These are phyloP conservation scores for Sinocyclocheilus anshuiensis DNA, from an alignment of 2,113 vertebrate genomes.

Conservation along the genomic window DNA sequence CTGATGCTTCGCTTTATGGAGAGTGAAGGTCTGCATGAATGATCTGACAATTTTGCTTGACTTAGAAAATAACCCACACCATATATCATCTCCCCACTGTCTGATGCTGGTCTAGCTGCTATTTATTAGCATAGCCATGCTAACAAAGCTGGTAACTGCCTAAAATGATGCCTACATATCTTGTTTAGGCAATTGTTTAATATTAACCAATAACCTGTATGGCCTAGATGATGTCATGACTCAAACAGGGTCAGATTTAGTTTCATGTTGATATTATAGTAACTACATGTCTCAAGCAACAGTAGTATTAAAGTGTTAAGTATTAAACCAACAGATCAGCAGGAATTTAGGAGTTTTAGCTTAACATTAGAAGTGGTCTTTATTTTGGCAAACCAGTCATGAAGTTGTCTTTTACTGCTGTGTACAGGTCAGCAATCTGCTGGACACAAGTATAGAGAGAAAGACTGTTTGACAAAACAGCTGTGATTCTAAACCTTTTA, in stretches of 20 bases:
- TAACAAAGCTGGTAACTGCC: background rate
- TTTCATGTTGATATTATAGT: background rate
- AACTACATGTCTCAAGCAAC: background rate
- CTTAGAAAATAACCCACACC: background rate
- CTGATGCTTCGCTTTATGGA: conserved; percentile 52
- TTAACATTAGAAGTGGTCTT: background rate
- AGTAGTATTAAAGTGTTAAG: background rate
- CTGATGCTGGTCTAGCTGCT: background rate
- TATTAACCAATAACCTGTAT: background rate
- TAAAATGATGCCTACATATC: background rate
- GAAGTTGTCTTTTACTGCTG: background rate
- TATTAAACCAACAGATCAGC: background rate
- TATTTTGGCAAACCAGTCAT: background rate
- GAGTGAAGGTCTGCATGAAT: background rate
- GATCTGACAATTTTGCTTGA: background rate
- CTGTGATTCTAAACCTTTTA: conserved; percentile 15
- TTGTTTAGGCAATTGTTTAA: background rate
- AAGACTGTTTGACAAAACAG: background rate
- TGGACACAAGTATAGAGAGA: background rate
- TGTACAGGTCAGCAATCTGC: conserved; percentile 6
- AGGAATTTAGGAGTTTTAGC: background rate
- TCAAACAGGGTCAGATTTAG: background rate
- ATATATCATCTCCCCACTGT: background rate
- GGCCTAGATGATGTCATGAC: background rate
- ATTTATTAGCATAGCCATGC: too few relatives aligned